Base-by-base conservation (phyloP, 1,140 invertebrate genomes). In the Drosophila sucinea region DNA sequence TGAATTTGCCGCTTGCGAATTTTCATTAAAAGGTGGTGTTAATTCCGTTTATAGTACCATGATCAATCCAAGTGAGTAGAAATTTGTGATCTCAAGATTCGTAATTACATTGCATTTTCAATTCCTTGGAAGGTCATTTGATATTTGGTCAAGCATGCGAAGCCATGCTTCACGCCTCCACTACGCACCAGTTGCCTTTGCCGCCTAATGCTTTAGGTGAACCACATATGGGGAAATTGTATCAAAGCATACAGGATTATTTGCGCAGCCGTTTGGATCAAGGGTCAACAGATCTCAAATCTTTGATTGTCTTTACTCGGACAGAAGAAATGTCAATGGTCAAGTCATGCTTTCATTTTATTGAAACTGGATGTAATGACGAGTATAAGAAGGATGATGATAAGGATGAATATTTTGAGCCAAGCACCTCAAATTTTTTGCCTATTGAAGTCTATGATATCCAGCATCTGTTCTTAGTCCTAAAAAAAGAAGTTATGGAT, bases 121-220 rank as follows among this genome's bases (percentile, higher is more conserved):
- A 60, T n/a, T 10, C 7, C 1, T 4, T 17, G 11, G 8, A 38
- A 78, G 76, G 77, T 10, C 72, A 83, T 0, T 51, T 80, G 0
- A 77, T 83, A 4, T 91, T 86, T 35, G 91, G 91, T 1, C 82
- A 74, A 23, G 32, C 51, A 27, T 72, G 77, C 76, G 78, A 91
- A 5, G 69, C 91, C 4, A 63, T 69, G 29, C 55, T 71, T 8
- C 83, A 91, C 54, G 27, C 82, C 0, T 35, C 38, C 0, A 67
- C 55, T 0, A 90, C 91, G 0, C 91, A 92, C 35, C 58, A 69
- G 4, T 55, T 92, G 10, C 91, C 91, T 0, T 33, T 92, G 40
- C 91, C 89, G 1, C 91, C 91, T 0, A 61, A 77, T 2, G 91
- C 91, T 8, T 17, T 90, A 35, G 91, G 91, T 0, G 91, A 92